A percentile compares a stretch with the other conserved stretches of the same genome.
Conservation (phyloP, 2,888 invertebrate genomes). For the Gymnocheta viridis region DNA sequence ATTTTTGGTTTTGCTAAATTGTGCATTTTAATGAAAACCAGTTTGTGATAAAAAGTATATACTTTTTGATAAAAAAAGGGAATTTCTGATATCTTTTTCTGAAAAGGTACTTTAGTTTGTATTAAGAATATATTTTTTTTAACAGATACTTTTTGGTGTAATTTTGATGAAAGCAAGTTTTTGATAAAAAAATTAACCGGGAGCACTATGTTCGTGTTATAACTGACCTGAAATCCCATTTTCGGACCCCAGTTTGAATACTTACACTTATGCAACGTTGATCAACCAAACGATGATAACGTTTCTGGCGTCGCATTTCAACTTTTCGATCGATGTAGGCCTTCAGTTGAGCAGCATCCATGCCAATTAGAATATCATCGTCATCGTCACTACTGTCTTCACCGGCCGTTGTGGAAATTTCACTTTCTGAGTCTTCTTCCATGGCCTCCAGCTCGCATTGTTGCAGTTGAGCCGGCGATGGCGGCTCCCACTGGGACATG, state of each 20-base stretch:
- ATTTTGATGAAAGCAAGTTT: neutral
- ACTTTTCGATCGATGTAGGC: constrained; percentile 82
- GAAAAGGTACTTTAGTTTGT: no score
- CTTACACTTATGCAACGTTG: constrained; percentile 85
- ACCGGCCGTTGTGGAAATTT: constrained; percentile 65
- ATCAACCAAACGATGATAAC: constrained; percentile 83
- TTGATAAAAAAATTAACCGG: no score
- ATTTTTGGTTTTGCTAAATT: no score
- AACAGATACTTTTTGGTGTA: neutral
- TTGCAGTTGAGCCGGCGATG: constrained; percentile 80
- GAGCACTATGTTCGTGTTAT: neutral
- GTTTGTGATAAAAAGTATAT: no score
- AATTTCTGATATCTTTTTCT: no score
- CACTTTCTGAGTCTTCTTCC: constrained; percentile 71
- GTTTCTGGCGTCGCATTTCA: constrained; percentile 83
- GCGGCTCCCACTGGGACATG: constrained; percentile 91
- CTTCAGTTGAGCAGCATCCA: constrained; percentile 75
- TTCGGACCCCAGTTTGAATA: constrained; percentile 35
- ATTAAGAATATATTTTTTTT: neutral
- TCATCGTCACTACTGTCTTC: constrained; percentile 73
- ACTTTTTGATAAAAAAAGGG: no score
- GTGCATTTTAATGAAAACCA: no score
- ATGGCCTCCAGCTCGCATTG: constrained; percentile 57
- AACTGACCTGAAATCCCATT: no score
- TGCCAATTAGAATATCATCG: constrained; percentile 72